Conservation (phyloP, 1,140 invertebrate genomes). For the Mercenaria mercenaria region DNA sequence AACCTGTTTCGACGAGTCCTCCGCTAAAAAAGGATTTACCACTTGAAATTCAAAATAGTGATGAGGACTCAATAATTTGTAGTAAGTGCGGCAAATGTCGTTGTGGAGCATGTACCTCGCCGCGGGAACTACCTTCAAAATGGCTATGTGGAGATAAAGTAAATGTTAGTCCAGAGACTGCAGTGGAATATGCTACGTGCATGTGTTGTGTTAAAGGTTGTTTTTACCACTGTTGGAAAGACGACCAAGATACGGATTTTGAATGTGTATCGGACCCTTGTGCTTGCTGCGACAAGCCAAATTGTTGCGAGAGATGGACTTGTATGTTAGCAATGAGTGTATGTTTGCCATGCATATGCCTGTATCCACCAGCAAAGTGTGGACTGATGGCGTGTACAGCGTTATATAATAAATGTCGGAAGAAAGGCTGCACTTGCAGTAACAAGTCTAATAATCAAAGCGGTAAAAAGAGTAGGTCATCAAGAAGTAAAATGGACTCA, state of each 20-base stretch:
- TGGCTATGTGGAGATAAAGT: slow-evolving; percentile 96
- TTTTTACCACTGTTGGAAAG: slow-evolving; percentile 96
- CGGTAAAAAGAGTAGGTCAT: slow-evolving; percentile 62
- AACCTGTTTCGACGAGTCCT: slow-evolving; percentile 75
- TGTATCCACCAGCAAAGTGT: slow-evolving; percentile 96
- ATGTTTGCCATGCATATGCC: slow-evolving; percentile 94
- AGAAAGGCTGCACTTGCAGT: slow-evolving; percentile 89
- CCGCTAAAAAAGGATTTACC: slow-evolving; percentile 78
- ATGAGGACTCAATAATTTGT: slow-evolving; percentile 91
- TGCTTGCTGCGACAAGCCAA: slow-evolving; percentile 90
- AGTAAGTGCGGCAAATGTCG: slow-evolving; percentile 93
- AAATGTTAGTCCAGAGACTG: slow-evolving; percentile 94
- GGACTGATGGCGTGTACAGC: slow-evolving; percentile 92
- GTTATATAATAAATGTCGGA: slow-evolving; percentile 92
- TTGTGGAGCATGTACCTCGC: slow-evolving; percentile 94
- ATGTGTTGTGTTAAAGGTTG: slow-evolving; percentile 97
- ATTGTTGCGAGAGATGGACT: slow-evolving; percentile 92
- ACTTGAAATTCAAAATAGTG: slow-evolving; percentile 78
- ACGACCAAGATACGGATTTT: slow-evolving; percentile 88
- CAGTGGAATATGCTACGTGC: slow-evolving; percentile 95
- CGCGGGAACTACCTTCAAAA: slow-evolving; percentile 92
- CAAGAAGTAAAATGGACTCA: slow-evolving; percentile 50
- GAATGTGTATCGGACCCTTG: slow-evolving; percentile 94
- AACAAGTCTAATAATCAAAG: slow-evolving; percentile 66
- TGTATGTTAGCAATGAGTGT: slow-evolving; percentile 93